A percentile compares a stretch with the other conserved stretches of the same genome.
Conservation (phyloP, 1,140 invertebrate genomes). For the Chymomyza costata region DNA sequence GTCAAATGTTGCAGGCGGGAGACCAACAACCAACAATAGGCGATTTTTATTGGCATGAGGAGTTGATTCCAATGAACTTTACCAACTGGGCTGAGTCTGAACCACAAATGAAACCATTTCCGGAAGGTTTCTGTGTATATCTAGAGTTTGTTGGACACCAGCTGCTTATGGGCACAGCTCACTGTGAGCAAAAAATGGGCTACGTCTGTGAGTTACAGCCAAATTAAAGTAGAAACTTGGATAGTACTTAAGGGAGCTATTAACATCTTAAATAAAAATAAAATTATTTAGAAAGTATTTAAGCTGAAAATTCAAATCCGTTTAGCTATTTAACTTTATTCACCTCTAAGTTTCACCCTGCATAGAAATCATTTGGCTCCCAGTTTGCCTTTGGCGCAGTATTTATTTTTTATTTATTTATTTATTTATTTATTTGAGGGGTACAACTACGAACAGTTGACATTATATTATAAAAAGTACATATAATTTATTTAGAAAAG, state of each 20-base stretch:
- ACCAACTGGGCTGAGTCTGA: slow-evolving; percentile 19
- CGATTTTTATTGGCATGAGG: slow-evolving; percentile 43
- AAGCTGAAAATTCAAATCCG: too few species aligned
- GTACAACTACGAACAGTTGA: too few species aligned
- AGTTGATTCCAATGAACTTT: slow-evolving; percentile 37
- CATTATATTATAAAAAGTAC: too few species aligned
- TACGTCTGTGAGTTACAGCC: slow-evolving; percentile 34
- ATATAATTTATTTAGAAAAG: too few species aligned
- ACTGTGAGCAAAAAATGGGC: slow-evolving; percentile 25
- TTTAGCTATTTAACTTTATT: too few species aligned
- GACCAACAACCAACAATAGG: slow-evolving; percentile 12
- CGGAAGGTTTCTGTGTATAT: slow-evolving; percentile 31
- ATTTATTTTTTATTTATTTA: too few species aligned
- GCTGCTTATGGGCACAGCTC: slow-evolving; percentile 23
- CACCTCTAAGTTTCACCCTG: too few species aligned
- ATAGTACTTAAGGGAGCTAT: background rate
- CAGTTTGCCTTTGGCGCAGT: too few species aligned
- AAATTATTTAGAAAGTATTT: too few species aligned
- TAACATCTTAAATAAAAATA: too few species aligned
- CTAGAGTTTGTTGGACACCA: slow-evolving; percentile 23
- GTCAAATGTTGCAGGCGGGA: slow-evolving; percentile 3
- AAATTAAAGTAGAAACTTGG: background rate
- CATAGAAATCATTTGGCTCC: too few species aligned
- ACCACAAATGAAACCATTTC: background rate
- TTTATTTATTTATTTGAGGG: too few species aligned